A percentile compares a stretch with the other conserved stretches of the same genome.
Conservation (phyloP, 1,140 invertebrate genomes). For the Phthorimaea operculella region DNA sequence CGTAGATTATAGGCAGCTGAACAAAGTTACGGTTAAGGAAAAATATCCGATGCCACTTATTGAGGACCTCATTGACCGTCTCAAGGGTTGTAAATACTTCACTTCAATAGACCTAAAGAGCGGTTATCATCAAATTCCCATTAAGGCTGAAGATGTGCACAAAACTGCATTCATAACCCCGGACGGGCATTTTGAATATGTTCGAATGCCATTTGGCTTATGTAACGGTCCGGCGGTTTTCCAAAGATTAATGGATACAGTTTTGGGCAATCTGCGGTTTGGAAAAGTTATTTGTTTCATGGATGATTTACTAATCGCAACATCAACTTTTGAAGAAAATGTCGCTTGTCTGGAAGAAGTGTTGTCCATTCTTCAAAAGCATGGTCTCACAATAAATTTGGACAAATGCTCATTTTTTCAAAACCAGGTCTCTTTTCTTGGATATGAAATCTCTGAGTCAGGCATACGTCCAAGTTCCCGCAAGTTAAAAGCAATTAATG, state of each 20-base stretch:
- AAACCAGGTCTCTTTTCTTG: conserved; percentile 12
- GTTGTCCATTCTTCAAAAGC: conserved; percentile 7
- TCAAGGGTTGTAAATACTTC: background rate
- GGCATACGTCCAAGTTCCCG: background rate
- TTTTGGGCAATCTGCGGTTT: conserved; percentile 12
- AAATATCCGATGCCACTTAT: conserved; percentile 2
- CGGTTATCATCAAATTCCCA: conserved; percentile 1
- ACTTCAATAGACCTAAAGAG: background rate
- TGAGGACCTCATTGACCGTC: conserved; percentile 2
- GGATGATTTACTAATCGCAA: conserved; percentile 24
- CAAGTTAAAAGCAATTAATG: conserved; percentile 1
- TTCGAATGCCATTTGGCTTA: conserved; percentile 22
- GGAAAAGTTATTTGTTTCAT: conserved; percentile 15
- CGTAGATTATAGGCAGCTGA: background rate
- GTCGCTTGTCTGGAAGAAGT: conserved; percentile 4
- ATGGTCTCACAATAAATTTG: conserved; percentile 13
- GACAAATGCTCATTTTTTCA: conserved; percentile 12
- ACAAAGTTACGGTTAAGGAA: conserved; percentile 1
- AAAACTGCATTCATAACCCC: conserved; percentile 28
- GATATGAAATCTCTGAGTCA: background rate
- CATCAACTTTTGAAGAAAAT: conserved; percentile 15
- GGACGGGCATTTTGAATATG: conserved; percentile 31
- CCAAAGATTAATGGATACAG: conserved; percentile 7
- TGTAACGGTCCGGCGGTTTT: conserved; percentile 13
- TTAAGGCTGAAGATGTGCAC: background rate